Evolutionary conservation across 2,113 vertebrate species (phyloP), one percentile per base, ranked within the genome.

Genomic region (Hipposideros armiger): DNA sequence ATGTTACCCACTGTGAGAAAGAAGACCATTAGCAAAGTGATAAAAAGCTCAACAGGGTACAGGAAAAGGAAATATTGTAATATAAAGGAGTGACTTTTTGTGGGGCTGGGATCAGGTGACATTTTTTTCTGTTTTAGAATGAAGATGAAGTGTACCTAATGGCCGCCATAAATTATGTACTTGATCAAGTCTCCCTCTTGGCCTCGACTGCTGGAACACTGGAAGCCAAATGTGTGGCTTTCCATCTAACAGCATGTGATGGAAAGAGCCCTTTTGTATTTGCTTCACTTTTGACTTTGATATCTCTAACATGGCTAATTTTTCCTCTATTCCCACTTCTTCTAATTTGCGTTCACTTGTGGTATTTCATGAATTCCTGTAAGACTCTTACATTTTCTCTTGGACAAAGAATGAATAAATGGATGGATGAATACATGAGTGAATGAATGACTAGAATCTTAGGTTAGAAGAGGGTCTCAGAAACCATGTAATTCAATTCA

Each of bases 311-410:
- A 16, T 13, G 70, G 62, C 73, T 84, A 56, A 14, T 32, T 93
- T 90, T 45, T 81, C 62, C 45, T 85, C 64, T 87, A 36, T 89
- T 85, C 77, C 90, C 15, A 10, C 19, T 92, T 69, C 45, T 74
- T 94, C 76, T 52, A 90, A 91, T 66, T 86, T 83, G 76, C 76
- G 70, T 84, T 84, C n/a, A 45, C 70, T 97, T 50, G 11, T 50
- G 58, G 11, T 54, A 80, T 56, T 90, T 92, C 47, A 36, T 74
- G 22, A 93, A 67, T 77, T 92, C n/a, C 56, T 86, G 1, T 45
- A 88, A 91, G n/a, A 91, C 22, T 69, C n/a, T 80, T 73, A 92
- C 62, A 24, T 58, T 85, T 76, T 81, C 74, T 70, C n/a, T 52
- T 74, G 78, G 54, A 90, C 66, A 90, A 87, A 77, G 66, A 87